These are phyloP conservation scores for Drosophila picticornis DNA, from an alignment of 2,888 invertebrate genomes.

Conservation along the genomic window DNA sequence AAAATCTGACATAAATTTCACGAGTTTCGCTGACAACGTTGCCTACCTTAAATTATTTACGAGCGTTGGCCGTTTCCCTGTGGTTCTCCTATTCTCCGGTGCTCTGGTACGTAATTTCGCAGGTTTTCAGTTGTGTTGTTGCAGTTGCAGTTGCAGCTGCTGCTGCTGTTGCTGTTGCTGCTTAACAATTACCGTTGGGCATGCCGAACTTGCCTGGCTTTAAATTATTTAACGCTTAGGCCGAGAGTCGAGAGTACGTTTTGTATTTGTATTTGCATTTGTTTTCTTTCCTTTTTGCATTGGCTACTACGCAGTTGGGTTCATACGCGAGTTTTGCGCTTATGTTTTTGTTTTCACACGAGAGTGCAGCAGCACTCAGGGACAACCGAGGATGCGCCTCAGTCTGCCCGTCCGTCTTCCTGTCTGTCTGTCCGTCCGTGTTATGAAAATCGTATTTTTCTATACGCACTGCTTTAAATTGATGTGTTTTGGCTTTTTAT, in stretches of 20 bases:
- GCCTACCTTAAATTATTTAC: conserved; percentile 80
- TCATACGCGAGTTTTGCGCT: conserved; percentile 26
- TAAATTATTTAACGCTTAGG: conserved; percentile 40
- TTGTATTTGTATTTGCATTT: not conserved
- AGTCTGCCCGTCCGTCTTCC: conserved; percentile 13
- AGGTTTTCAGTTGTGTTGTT: conserved; percentile 16
- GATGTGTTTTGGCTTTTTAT: not conserved
- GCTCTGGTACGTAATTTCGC: conserved; percentile 11
- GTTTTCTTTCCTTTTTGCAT: not conserved
- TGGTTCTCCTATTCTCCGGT: conserved; percentile 27
- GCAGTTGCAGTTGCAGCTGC: conserved; percentile 10
- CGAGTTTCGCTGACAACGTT: conserved; percentile 52
- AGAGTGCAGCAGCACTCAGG: conserved; percentile 55
- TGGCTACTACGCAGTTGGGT: conserved; percentile 66
- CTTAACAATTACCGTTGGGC: conserved; percentile 25
- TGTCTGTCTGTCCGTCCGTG: not conserved
- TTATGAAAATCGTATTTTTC: conserved; percentile 12
- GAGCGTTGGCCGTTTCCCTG: conserved; percentile 60
- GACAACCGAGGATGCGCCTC: conserved; percentile 43
- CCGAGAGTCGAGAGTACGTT: not conserved
- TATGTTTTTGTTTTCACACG: conserved; percentile 51
- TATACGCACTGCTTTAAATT: conserved; percentile 3
- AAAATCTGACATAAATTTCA: conserved; percentile 55
- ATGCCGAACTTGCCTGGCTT: conserved; percentile 15
- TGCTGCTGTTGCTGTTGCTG: conserved; percentile 7